A percentile compares a stretch with the other conserved stretches of the same genome.
These are phyloP conservation scores for Catharus minimus DNA, from an alignment of 2,113 vertebrate genomes.

Conservation along the genomic window DNA sequence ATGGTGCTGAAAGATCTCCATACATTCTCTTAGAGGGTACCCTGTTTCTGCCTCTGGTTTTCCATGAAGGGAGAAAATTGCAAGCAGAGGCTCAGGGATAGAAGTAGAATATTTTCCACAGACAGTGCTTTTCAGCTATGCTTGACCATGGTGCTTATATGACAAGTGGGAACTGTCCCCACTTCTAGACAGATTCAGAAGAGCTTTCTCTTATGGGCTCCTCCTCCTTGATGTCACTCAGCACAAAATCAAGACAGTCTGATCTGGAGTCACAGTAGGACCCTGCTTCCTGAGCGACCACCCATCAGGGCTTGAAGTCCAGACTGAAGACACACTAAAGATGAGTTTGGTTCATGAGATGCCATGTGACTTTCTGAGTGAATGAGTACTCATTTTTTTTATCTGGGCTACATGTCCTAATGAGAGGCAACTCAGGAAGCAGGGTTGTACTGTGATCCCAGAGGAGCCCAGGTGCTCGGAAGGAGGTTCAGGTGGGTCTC, in stretches of 20 bases:
- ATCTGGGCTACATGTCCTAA: not conserved
- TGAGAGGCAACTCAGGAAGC: not conserved
- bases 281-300: fast-evolving
- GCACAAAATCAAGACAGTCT: not conserved
- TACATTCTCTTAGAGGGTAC: not conserved
- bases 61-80: not conserved
- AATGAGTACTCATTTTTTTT: not conserved
- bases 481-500: fast-evolving
- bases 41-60: not conserved
- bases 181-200: not conserved
- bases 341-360: not conserved
- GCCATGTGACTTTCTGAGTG: not conserved
- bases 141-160: fast-evolving
- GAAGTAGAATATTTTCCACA: not conserved
- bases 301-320: not conserved
- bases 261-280: not conserved
- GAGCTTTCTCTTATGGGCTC: not conserved
- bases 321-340: not conserved
- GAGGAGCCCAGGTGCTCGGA: fast-evolving
- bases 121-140: not conserved
- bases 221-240: not conserved
- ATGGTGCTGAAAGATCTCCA: fast-evolving
- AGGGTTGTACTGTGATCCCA: fast-evolving
- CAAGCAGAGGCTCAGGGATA: not conserved
- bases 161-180: not conserved